A percentile compares a stretch with the other conserved stretches of the same genome.
Conservation (phyloP, 2,797 vertebrate genomes). For the Pteronotus mesoamericanus region DNA sequence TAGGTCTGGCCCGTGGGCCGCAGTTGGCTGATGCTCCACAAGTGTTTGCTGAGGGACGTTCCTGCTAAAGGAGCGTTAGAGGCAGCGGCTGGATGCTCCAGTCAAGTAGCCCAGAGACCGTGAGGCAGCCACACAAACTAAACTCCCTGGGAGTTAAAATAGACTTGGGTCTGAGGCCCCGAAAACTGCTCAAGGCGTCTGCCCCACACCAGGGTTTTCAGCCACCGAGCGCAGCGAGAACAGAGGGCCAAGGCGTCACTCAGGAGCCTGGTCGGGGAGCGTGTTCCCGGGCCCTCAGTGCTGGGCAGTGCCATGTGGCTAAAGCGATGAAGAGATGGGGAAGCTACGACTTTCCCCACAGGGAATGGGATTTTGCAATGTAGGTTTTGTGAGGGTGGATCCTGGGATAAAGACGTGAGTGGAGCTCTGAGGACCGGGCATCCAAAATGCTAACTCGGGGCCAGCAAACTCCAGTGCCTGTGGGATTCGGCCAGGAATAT, state of each 20-base stretch:
- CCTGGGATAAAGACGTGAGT: too few relatives aligned
- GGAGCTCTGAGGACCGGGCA: not conserved
- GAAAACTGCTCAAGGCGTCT: not conserved
- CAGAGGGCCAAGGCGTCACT: not conserved
- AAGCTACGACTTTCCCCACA: not conserved
- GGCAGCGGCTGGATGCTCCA: not conserved
- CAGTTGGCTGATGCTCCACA: accelerated
- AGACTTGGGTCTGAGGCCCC: not conserved
- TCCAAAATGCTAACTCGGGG: too few relatives aligned
- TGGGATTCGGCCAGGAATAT: not conserved
- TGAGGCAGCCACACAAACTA: not conserved
- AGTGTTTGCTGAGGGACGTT: not conserved
- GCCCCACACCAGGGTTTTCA: not conserved
- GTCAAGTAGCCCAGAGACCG: not conserved
- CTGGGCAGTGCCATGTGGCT: not conserved
- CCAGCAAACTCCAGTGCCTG: not conserved
- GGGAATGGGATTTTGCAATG: not conserved
- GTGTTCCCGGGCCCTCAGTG: not conserved
- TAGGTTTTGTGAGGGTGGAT: not conserved
- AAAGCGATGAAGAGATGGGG: not conserved
- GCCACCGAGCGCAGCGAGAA: not conserved
- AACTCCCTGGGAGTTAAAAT: not conserved
- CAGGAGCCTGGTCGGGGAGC: not conserved
- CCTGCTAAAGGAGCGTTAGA: not conserved
- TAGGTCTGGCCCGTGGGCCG: accelerated